These are phyloP conservation scores for Aurelia sp. DNA, from an alignment of 30 jellyfish, hydroid and myxozoan genomes.

Conservation along the genomic window DNA sequence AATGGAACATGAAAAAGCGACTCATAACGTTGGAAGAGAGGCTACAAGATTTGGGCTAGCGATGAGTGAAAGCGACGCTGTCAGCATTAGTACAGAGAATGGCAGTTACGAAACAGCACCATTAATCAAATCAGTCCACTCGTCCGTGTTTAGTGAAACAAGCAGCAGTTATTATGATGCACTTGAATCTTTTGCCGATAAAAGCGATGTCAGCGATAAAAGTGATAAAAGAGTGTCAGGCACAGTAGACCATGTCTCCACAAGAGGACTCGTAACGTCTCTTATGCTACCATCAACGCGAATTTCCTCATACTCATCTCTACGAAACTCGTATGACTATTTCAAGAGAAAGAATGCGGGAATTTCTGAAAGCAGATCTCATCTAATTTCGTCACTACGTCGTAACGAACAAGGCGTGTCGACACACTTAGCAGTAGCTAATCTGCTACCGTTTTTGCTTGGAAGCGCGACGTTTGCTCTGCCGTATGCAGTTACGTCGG, in stretches of 20 bases:
- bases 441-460: constrained; percentile 50
- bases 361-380: constrained; percentile 16
- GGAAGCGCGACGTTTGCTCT: constrained; percentile 72
- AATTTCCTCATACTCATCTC: constrained; percentile 46
- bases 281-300: constrained; percentile 58
- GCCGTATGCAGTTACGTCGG: constrained; percentile 65
- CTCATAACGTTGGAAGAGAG: too few relatives aligned
- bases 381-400: constrained; percentile 21
- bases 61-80: too few relatives aligned
- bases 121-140: constrained; percentile 15
- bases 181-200: constrained; percentile 4
- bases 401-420: constrained; percentile 64
- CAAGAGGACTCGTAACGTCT: constrained; percentile 50
- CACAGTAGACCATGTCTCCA: neutral
- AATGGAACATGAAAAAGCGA: too few relatives aligned
- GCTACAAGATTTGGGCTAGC: too few relatives aligned
- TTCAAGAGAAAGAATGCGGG: constrained; percentile 31
- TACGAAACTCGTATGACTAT: constrained; percentile 33
- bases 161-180: constrained; percentile 43
- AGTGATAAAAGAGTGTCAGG: neutral
- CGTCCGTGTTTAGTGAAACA: constrained; percentile 23
- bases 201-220: constrained; percentile 4
- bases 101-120: constrained; percentile 34
- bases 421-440: constrained; percentile 52
- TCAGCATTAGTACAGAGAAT: too few relatives aligned